Conservation (phyloP, 2,113 vertebrate species). For the Cebidichthys violaceus region DNA sequence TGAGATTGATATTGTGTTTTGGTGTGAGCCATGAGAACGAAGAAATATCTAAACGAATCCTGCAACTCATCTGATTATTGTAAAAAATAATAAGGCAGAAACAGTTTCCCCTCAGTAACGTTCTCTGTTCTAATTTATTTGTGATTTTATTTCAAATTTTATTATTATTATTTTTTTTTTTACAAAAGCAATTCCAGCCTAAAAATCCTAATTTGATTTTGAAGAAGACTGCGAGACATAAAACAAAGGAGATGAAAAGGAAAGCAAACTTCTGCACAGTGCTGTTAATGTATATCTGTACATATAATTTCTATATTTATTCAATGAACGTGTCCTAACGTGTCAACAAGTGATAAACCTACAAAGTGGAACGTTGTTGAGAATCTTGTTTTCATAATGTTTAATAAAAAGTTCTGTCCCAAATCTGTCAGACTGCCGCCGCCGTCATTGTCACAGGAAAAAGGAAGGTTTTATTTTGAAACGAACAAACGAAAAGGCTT, state of each 20-base stretch:
- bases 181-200: background rate
- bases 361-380: conserved; percentile 83
- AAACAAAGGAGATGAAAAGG: background rate
- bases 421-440: conserved; percentile 46
- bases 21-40: background rate
- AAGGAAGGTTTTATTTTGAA: background rate
- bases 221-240: background rate
- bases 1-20: background rate
- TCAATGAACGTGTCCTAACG: conserved; percentile 79
- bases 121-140: conserved; percentile 11
- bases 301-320: conserved; percentile 87
- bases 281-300: conserved; percentile 83
- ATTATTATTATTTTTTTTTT: background rate
- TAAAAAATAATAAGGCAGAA: background rate
- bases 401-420: conserved; percentile 88
- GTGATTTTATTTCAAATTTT: background rate
- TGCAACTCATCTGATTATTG: background rate
- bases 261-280: conserved; percentile 73
- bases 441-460: conserved; percentile 33
- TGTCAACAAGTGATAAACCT: conserved; percentile 81
- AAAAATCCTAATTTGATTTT: background rate
- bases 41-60: background rate
- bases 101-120: background rate
- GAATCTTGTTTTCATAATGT: conserved; percentile 87
- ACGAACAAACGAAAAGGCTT: background rate